Base-by-base conservation (phyloP, 1,140 invertebrate genomes). In the Drosophila pseudoananassae region DNA sequence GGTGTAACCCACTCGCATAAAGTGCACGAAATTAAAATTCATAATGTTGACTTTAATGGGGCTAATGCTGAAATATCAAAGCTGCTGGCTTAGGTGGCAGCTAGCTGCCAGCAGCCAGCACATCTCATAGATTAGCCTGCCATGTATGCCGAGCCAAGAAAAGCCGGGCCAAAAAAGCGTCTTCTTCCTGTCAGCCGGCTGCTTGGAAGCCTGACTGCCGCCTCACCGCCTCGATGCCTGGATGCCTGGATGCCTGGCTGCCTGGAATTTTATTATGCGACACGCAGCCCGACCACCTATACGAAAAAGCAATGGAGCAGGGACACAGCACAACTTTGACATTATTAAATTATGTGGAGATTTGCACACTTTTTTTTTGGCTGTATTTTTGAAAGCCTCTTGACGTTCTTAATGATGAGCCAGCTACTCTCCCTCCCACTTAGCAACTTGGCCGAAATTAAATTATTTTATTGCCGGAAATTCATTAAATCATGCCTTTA, bases 401-500 rank as follows among this genome's bases (percentile, higher is more conserved):
- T 87, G 83, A 88, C 71, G 71, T 79, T 87, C 25, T 87, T 88
- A 88, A 88, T 87, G 76, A 88, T 82, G 83, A 76, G 78, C 70
- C 75, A 56, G 51, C 36, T 56, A 50, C 15, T 58, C 33, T 50
- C 25, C 46, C 31, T 31, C 15, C 45, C 46, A 56, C 49, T 33
- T 77, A 40, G 50, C 29, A 43, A 54, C 57, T 68, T 66, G 70
- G 66, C 59, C 31, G 46, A 80, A 88, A 88, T 89, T 83, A 89
- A 88, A 89, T 88, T 89, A 89, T 88, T 79, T 84, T 89, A 89
- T 89, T 80, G 68, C 79, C 80, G 79, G 76, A 84, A 89, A 84
- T 89, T 80, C 76, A 63, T 80, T 83, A 79, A 84, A 84, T 82
- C 78, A 68, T 72, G 70, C 66, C 85, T 78, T 82, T 55, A 82